These are phyloP conservation scores for Schizopygopsis pylzovi DNA, from an alignment of 2,797 vertebrate genomes.

Conservation along the genomic window DNA sequence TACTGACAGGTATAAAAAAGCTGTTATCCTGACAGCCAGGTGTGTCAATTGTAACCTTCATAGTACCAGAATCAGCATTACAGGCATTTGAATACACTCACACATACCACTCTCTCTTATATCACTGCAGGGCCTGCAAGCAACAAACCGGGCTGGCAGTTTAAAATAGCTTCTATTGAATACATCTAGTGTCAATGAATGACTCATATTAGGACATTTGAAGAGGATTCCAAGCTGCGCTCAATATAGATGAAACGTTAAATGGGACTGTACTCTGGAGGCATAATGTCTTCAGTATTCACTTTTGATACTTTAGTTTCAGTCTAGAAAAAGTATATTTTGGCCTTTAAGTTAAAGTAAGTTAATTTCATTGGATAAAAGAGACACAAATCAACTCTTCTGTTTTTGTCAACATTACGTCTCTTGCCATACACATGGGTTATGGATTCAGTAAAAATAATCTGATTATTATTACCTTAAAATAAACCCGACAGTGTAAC, in stretches of 20 bases:
- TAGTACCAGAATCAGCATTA: conserved; percentile 26
- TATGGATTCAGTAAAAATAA: neutral
- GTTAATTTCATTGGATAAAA: neutral
- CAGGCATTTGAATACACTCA: neutral
- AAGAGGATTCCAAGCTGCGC: conserved; percentile 8
- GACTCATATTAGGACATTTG: neutral
- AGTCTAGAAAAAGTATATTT: neutral
- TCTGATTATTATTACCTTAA: neutral
- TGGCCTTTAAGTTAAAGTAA: neutral
- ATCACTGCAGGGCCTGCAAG: neutral
- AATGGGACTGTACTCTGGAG: neutral
- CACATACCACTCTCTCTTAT: conserved; percentile 1
- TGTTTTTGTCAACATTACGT: neutral
- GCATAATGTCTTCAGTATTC: neutral
- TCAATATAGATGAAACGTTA: conserved; percentile 14
- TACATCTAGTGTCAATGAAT: neutral
- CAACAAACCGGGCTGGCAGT: neutral
- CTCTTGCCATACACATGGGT: neutral
- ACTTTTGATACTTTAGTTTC: neutral
- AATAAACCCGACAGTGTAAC: neutral
- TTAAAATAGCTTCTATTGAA: conserved; percentile 5
- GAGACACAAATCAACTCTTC: neutral
- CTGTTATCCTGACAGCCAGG: conserved; percentile 45
- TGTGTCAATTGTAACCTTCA: conserved; percentile 41
- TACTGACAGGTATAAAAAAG: conserved; percentile 35